Percentiles rank a stretch among this genome's conserved stretches.
phyloP scores from a whole-genome alignment of 1,140 invertebrate species.

The Nephila pilipes region DNA sequence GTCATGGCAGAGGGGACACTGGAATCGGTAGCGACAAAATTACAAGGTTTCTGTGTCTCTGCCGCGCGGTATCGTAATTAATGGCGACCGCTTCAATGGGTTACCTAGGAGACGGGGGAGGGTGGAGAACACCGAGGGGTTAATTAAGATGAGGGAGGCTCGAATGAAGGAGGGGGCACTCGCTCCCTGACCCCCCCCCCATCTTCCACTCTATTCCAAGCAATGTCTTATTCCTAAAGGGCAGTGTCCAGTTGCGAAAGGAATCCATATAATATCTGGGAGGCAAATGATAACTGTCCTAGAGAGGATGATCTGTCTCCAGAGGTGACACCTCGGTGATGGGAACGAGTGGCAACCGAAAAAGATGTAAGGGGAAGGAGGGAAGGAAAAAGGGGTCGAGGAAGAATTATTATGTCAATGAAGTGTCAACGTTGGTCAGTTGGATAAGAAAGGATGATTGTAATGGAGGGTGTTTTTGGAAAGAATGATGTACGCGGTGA shows the following conservation, averaged over 20 bases:
- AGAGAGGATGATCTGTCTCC: slow-evolving; percentile 30
- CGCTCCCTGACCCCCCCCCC: background rate
- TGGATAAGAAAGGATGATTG: background rate
- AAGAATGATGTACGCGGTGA: background rate
- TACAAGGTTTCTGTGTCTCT: slow-evolving; percentile 54
- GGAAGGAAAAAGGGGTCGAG: background rate
- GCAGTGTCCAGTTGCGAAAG: slow-evolving; percentile 22
- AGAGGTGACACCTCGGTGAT: slow-evolving; percentile 39
- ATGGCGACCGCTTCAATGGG: slow-evolving; percentile 56
- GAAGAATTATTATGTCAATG: slow-evolving; percentile 33
- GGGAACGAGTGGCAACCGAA: slow-evolving; percentile 29
- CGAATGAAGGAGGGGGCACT: slow-evolving; percentile 3
- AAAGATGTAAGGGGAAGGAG: background rate
- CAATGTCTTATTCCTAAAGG: slow-evolving; percentile 38
- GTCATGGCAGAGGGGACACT: slow-evolving; percentile 33
- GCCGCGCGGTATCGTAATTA: slow-evolving; percentile 44
- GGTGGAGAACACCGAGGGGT: slow-evolving; percentile 36
- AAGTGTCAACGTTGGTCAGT: slow-evolving; percentile 5
- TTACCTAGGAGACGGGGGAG: slow-evolving; percentile 23
- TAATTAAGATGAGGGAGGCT: slow-evolving; percentile 58
- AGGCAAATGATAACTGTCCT: slow-evolving; percentile 68
- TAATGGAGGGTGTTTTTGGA: background rate
- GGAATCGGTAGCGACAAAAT: slow-evolving; percentile 57
- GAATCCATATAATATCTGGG: slow-evolving; percentile 57
- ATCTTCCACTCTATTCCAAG: background rate